Evolutionary conservation across 2,113 vertebrate species (phyloP).

Genomic region (Grammomys surdaster): DNA sequence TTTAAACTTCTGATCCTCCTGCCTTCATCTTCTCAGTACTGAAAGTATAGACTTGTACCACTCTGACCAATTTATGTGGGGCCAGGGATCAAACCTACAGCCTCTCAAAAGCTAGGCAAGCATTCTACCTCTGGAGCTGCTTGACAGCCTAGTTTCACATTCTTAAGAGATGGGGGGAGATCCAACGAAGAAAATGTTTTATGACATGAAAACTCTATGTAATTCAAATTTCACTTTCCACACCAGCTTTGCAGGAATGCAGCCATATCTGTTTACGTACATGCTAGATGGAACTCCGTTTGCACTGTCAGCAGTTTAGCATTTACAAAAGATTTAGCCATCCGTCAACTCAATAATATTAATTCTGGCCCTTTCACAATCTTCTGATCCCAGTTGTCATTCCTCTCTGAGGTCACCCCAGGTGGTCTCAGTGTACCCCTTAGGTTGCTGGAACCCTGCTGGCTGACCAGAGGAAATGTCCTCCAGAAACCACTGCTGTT

Average conservation of each 20-base stretch:
- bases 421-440: not conserved
- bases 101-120: not conserved
- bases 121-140: not conserved
- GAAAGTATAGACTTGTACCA: too few relatives aligned
- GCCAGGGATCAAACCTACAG: not conserved
- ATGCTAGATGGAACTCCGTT: not conserved
- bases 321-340: not conserved
- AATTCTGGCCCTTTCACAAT: not conserved
- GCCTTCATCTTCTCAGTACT: not conserved
- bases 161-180: not conserved
- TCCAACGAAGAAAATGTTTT: constrained; percentile 49
- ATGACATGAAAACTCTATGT: not conserved
- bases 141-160: not conserved
- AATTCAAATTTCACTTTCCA: constrained; percentile 30
- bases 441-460: not conserved
- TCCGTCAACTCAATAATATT: not conserved
- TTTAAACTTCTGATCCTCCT: not conserved
- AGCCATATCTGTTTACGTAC: not conserved
- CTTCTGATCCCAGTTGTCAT: not conserved
- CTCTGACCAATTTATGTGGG: not conserved
- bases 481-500: not conserved
- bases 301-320: not conserved
- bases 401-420: not conserved
- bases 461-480: not conserved
- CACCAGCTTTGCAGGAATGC: not conserved